Evolutionary conservation across 2,797 vertebrate species (phyloP), one percentile per base, ranked within the genome.

Genomic region (Lutjanus argentimaculatus): DNA sequence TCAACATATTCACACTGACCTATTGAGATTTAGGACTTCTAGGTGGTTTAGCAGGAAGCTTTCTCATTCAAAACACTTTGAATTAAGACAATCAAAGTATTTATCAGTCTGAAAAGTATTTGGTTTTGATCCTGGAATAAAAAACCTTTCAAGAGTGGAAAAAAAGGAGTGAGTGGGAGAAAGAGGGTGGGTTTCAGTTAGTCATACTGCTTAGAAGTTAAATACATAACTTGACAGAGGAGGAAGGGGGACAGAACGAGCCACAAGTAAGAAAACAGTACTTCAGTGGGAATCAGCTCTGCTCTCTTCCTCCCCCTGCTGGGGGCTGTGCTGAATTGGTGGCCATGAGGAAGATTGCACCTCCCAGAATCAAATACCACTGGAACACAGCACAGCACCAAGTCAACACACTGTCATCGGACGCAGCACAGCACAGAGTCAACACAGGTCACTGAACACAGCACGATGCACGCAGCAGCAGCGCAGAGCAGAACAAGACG

Each of bases 321-420:
- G 95, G 96, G 95, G 96, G 93, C 95, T 96, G 95, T 92, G 95
- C 95, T 67, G 96, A 96, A 96, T 95, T 96, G 97, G 95, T 95
- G 94, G 90, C 96, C 95, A 97, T 97, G 95, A 98, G 97, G 95
- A 98, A 97, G 95, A 97, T 96, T 77, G 97, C 97, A 85, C 97
- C 97, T 95, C 97, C 97, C 87, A 98, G 95, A 96, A 98, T 97
- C 96, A 98, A 96, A 97, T 97, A 97, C 97, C 97, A 98, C 97
- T 98, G 97, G 88, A 96, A 96, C 93, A 96, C 94, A 96, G 94
- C 92, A 94, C 93, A 90, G 92, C 92, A 93, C 88, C 74, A 43
- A 92, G 83, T 94, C 92, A 95, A 90, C 91, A 95, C 89, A 87
- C 45, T 7, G 71, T 75, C 79, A 91, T 83, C 73, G 74, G 45